Evolutionary conservation across 2,113 vertebrate genomes (phyloP).

Genomic region (Ictidomys tridecemlineatus): DNA sequence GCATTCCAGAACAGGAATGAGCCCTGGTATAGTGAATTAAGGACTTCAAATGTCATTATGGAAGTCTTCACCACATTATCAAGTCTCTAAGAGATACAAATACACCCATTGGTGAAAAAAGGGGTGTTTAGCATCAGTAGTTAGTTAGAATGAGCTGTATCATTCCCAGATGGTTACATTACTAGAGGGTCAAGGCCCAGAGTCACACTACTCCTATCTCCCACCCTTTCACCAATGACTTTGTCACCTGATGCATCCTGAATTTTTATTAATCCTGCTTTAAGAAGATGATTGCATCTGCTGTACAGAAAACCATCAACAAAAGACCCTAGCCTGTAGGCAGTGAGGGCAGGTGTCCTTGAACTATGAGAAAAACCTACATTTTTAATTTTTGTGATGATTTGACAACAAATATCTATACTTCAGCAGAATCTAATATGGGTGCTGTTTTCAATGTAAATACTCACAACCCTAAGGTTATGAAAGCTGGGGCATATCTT

Average conservation of each 20-base stretch:
- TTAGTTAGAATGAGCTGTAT: background rate
- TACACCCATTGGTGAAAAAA: background rate
- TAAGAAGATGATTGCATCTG: background rate
- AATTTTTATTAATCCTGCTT: background rate
- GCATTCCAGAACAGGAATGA: background rate
- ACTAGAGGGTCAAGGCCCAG: background rate
- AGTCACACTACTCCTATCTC: background rate
- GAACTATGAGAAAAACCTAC: background rate
- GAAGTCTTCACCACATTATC: background rate
- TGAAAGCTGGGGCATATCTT: accelerated
- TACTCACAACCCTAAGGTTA: background rate
- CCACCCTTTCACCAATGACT: background rate
- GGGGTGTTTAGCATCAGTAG: background rate
- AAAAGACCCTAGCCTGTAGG: background rate
- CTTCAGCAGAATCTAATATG: background rate
- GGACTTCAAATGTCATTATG: background rate
- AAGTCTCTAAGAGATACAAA: background rate
- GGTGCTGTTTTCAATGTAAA: background rate
- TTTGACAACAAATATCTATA: background rate
- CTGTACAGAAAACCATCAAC: background rate
- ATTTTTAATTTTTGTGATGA: background rate
- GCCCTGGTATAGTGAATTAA: background rate
- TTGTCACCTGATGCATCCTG: background rate
- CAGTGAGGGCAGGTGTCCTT: background rate
- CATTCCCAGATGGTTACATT: background rate